Evolutionary conservation across 2,888 invertebrate genomes (phyloP).

Genomic region (Metellina segmentata): DNA sequence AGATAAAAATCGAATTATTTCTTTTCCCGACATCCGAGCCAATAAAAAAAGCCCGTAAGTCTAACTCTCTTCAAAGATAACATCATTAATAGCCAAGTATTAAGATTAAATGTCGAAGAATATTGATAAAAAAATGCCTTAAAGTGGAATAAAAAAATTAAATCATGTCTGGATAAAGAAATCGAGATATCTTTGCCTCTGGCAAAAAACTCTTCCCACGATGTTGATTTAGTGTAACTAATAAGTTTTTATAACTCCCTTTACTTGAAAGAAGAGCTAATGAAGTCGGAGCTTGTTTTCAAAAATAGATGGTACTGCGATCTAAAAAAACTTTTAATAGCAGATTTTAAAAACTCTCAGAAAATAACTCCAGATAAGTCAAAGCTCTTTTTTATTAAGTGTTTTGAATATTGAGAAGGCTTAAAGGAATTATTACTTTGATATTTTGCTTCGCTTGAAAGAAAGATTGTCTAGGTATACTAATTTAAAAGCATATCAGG

Average conservation of each 20-base stretch:
- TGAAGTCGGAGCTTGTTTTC: background rate
- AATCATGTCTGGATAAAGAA: background rate
- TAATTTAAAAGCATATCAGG: too few species aligned
- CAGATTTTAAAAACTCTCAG: background rate
- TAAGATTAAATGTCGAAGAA: constrained; percentile 31
- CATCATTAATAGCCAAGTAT: constrained; percentile 30
- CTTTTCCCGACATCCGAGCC: background rate
- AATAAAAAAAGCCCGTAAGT: background rate
- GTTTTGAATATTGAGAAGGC: too few species aligned
- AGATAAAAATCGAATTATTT: background rate
- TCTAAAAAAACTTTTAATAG: background rate
- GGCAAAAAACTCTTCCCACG: background rate
- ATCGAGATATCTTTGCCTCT: background rate
- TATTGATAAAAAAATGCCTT: background rate
- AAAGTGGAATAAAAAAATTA: constrained; percentile 17
- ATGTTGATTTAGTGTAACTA: background rate
- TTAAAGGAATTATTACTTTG: too few species aligned
- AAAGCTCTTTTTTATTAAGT: background rate
- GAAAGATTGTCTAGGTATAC: too few species aligned
- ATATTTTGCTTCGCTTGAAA: too few species aligned
- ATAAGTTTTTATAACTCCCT: background rate
- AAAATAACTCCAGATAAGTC: background rate
- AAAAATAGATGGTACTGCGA: background rate
- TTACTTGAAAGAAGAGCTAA: background rate
- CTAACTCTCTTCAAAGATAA: constrained; percentile 6